Base-by-base conservation (phyloP, 1,140 invertebrate species). In the Drosophila varians region DNA sequence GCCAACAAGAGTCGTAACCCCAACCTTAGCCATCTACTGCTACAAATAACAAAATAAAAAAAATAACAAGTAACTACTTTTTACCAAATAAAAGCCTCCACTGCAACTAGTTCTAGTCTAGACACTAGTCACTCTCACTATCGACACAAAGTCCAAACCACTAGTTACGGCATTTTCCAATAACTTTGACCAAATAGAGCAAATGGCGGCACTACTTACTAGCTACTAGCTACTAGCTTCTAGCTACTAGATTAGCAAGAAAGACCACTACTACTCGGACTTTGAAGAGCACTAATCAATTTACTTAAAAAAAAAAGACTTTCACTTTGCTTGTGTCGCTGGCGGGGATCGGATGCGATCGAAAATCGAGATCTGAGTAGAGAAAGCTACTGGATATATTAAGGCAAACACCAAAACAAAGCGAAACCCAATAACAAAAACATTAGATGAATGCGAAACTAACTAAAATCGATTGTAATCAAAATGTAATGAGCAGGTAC, bases 251-350 rank as follows among this genome's bases (percentile, higher is more conserved):
- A 71, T 78, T 82, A 80, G 77, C 74, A 60, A 57, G 77, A 77
- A 54, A 46, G 65, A 69, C 77, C 72, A 79, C 16, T 25, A 79
- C 16, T 25, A 52, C 12, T 1, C 6, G 14, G 3, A 55, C 40
- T 45, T n/a, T 57, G 19, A 21, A 47, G 38, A 68, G 47, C 69
- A 72, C 55, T 72, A 71, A 78, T 78, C 65, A 68, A 86, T 77
- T 86, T 86, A 83, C 79, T 75, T 79, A 66, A 65, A 66, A 71
- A 66, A 65, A 66, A 71, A 84, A 86, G 80, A 84, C 79, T 84
- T 75, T 83, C 76, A 62, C 53, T 75, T 84, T 62, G 77, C 80
- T 83, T 74, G 52, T 57, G 64, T 78, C 78, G 68, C 64, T 57
- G 78, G 74, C 57, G 42, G 66, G 65, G 55, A 82, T 42, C 26